A percentile compares a stretch with the other conserved stretches of the same genome.
These are phyloP conservation scores for Papilio demoleus DNA, from an alignment of 2,888 invertebrate genomes.

Conservation along the genomic window DNA sequence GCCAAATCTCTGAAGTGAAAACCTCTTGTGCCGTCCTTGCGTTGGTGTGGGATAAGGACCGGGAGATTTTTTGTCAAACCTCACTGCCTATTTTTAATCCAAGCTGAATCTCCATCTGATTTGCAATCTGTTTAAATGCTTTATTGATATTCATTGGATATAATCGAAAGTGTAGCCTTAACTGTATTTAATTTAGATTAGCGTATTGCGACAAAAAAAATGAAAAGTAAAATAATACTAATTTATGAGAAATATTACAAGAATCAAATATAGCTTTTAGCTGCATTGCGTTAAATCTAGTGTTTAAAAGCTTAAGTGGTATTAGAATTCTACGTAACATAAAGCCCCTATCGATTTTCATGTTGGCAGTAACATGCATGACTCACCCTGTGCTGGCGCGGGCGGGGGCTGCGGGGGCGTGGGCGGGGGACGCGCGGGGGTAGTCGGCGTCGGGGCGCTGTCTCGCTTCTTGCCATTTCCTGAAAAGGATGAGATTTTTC, in stretches of 20 bases:
- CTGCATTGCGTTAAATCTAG: neutral
- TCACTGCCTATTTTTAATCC: neutral
- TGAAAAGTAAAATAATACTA: too few relatives aligned
- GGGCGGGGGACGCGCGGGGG: conserved; percentile 66
- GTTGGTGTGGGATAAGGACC: too few relatives aligned
- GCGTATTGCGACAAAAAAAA: neutral
- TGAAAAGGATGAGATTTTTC: conserved; percentile 49
- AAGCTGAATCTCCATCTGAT: neutral
- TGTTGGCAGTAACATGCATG: conserved; percentile 47
- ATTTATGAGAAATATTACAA: neutral
- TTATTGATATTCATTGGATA: neutral
- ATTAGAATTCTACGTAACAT: conserved; percentile 12
- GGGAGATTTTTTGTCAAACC: too few relatives aligned
- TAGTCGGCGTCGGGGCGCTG: conserved; percentile 66
- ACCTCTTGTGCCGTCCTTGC: too few relatives aligned
- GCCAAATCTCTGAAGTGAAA: too few relatives aligned
- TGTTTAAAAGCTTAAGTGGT: neutral
- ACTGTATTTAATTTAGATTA: too few relatives aligned
- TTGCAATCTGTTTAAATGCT: neutral
- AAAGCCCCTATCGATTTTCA: conserved; percentile 23
- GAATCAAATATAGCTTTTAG: neutral
- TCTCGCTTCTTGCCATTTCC: conserved; percentile 83
- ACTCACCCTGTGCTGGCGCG: conserved; percentile 71
- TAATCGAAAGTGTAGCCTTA: too few relatives aligned
- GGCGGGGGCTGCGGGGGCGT: conserved; percentile 70